Conservation (phyloP, 2,113 vertebrate species). For the Benitochromis conjunctus region DNA sequence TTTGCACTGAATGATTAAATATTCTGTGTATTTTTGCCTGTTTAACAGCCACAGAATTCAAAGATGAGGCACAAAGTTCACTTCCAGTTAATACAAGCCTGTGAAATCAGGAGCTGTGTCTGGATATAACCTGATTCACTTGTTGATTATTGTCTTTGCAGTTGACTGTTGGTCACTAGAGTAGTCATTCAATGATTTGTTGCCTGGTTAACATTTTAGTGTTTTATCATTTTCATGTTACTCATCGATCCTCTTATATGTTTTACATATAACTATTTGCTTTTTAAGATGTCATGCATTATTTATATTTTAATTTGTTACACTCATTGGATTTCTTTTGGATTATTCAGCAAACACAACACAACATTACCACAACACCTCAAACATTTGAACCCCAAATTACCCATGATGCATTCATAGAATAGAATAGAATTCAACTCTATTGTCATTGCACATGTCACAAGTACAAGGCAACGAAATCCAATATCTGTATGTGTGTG, state of each 20-base stretch:
- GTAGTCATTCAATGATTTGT: neutral
- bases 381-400: accelerated
- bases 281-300: accelerated
- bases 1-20: neutral
- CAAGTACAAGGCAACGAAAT: no score
- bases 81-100: neutral
- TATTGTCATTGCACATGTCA: no score
- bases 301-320: neutral
- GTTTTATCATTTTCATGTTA: neutral
- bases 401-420: neutral
- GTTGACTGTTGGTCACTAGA: neutral
- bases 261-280: accelerated
- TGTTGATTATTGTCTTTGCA: neutral
- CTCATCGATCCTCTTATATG: neutral
- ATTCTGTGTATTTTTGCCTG: neutral
- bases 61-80: neutral
- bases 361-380: neutral
- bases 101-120: accelerated
- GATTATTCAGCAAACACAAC: neutral
- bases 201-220: neutral
- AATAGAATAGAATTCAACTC: no score
- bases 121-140: neutral
- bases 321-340: neutral
- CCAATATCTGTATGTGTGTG: neutral
- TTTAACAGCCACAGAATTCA: neutral